A percentile compares a stretch with the other conserved stretches of the same genome.
Conservation (phyloP, 1,140 invertebrate genomes). For the Nixonia krombeini region DNA sequence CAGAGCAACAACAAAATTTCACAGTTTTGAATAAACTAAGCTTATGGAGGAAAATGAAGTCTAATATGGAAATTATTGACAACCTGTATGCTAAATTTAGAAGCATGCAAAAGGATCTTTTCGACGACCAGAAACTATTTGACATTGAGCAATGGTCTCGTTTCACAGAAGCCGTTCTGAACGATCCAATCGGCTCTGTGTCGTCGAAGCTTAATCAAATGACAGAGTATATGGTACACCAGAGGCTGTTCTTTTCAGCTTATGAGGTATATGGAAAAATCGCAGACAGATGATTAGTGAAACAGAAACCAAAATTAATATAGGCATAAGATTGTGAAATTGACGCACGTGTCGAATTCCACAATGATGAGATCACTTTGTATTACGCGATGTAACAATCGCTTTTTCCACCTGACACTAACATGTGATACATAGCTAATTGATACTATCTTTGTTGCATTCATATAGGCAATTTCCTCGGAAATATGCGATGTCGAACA, state of each 20-base stretch:
- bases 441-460: no score
- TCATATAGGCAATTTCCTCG: slow-evolving; percentile 77
- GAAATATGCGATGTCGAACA: slow-evolving; percentile 80
- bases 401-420: no score
- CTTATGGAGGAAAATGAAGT: slow-evolving; percentile 19
- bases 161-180: slow-evolving; percentile 18
- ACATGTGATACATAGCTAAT: no score
- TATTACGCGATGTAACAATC: no score
- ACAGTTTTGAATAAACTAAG: slow-evolving; percentile 3
- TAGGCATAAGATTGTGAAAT: no score
- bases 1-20: slow-evolving; percentile 59
- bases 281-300: no score
- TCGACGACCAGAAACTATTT: slow-evolving; percentile 14
- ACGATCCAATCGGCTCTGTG: slow-evolving; percentile 23
- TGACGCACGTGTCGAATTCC: no score
- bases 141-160: slow-evolving; percentile 29
- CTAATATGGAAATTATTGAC: slow-evolving; percentile 24
- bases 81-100: slow-evolving; percentile 24
- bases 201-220: slow-evolving; percentile 23
- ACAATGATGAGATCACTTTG: slow-evolving; percentile 7
- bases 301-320: no score
- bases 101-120: slow-evolving; percentile 29
- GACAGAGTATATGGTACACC: slow-evolving; percentile 20
- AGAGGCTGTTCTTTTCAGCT: slow-evolving; percentile 23
- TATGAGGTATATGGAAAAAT: no score